Conservation (phyloP, 1,140 invertebrate genomes). For the Hycleus phaleratus region DNA sequence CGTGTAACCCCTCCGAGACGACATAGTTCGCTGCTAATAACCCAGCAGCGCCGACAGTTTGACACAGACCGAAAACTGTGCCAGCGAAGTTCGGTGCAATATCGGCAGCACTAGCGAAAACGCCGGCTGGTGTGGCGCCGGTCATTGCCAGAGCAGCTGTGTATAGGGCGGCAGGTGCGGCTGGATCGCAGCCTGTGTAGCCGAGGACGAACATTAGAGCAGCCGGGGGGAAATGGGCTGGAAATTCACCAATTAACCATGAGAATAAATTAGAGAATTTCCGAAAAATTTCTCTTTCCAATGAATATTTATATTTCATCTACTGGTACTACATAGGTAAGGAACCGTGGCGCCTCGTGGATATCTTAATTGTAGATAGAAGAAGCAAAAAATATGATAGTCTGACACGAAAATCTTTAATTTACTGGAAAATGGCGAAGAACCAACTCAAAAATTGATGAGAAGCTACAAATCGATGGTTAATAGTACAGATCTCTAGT, state of each 20-base stretch:
- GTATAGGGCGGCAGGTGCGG: constrained; percentile 50
- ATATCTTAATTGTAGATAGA: too few species aligned
- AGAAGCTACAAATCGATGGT: too few species aligned
- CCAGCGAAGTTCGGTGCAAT: constrained; percentile 47
- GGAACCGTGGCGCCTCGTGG: too few species aligned
- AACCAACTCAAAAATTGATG: too few species aligned
- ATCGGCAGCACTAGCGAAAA: constrained; percentile 49
- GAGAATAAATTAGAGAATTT: too few species aligned
- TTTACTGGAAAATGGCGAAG: too few species aligned
- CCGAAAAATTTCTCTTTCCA: too few species aligned
- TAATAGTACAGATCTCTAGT: too few species aligned
- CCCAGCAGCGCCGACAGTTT: constrained; percentile 50
- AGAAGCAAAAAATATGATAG: too few species aligned
- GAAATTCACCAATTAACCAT: background rate
- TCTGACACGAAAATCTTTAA: too few species aligned
- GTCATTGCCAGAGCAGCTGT: constrained; percentile 50
- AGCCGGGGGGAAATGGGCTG: constrained; percentile 52
- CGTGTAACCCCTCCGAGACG: constrained; percentile 50
- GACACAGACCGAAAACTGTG: constrained; percentile 51
- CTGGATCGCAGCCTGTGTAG: constrained; percentile 52
- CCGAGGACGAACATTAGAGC: constrained; percentile 52
- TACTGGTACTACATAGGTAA: too few species aligned
- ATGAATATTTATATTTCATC: too few species aligned
- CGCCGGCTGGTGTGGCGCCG: constrained; percentile 50
- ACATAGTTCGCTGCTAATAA: constrained; percentile 52